Evolutionary conservation across 2,113 vertebrate species (phyloP).

Genomic region (Accipiter cooperii): DNA sequence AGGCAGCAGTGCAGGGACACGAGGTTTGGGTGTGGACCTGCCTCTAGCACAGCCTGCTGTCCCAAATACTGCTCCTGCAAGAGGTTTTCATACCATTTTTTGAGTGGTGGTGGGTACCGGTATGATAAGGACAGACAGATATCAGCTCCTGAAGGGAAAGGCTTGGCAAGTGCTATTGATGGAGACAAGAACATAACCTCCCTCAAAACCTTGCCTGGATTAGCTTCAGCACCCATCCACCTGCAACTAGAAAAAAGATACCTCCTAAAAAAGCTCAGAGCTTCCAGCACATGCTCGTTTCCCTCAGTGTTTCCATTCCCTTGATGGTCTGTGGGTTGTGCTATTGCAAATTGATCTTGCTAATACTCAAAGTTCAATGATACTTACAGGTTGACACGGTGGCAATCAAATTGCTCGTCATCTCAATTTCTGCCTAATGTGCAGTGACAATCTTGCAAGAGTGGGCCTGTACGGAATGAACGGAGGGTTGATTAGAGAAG

Average conservation of each 20-base stretch:
- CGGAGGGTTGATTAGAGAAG: not conserved
- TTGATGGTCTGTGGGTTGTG: fast-evolving
- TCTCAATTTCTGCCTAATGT: not conserved
- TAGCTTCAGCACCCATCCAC: not conserved
- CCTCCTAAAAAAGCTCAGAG: not conserved
- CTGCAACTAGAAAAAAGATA: not conserved
- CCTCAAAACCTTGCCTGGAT: not conserved
- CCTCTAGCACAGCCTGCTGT: not conserved
- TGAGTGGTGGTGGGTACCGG: not conserved
- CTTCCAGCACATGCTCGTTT: not conserved
- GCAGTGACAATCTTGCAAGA: not conserved
- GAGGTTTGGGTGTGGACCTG: not conserved
- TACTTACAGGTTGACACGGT: not conserved
- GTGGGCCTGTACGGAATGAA: not conserved
- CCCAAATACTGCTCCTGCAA: not conserved
- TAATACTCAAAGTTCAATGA: too few relatives aligned
- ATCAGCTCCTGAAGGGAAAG: not conserved
- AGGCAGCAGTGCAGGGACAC: not conserved
- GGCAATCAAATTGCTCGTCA: not conserved
- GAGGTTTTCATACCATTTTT: not conserved
- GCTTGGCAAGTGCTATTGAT: not conserved
- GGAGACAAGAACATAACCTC: not conserved
- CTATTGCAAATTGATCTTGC: not conserved
- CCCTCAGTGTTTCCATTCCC: not conserved
- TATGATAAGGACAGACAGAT: not conserved